Percentiles rank a stretch among this genome's conserved stretches.
phyloP scores from a whole-genome alignment of 2,113 vertebrate species.

The Prinia subflava region DNA sequence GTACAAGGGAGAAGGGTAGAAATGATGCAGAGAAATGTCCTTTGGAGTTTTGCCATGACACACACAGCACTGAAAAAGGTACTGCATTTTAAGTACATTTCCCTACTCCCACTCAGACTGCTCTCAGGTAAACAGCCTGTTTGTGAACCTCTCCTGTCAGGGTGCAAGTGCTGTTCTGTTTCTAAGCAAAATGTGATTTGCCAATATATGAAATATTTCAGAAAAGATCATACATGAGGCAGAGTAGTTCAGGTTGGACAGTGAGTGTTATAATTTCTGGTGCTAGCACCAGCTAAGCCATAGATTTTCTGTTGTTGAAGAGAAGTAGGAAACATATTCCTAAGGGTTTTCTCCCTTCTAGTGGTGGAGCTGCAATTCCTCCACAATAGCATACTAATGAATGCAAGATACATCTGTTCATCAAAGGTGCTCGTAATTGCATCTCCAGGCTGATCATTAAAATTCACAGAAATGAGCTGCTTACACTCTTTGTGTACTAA shows the following conservation, averaged over 20 bases:
- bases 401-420: neutral
- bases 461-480: neutral
- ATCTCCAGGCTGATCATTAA: neutral
- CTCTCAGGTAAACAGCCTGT: neutral
- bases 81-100: neutral
- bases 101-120: neutral
- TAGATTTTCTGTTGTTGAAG: neutral
- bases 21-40: neutral
- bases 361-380: neutral
- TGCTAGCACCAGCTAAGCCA: neutral
- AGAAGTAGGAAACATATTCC: neutral
- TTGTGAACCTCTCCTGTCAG: neutral
- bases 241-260: neutral
- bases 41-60: neutral
- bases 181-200: neutral
- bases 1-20: neutral
- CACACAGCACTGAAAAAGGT: neutral
- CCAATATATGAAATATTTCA: neutral
- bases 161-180: neutral
- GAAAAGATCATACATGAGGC: fast-evolving
- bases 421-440: neutral
- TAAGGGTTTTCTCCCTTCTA: neutral
- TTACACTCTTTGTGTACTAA: neutral
- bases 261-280: neutral
- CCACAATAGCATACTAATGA: neutral